Evolutionary conservation across 2,888 invertebrate species (phyloP), one percentile per base, ranked within the genome.

Genomic region (Drosophila meridiana): DNA sequence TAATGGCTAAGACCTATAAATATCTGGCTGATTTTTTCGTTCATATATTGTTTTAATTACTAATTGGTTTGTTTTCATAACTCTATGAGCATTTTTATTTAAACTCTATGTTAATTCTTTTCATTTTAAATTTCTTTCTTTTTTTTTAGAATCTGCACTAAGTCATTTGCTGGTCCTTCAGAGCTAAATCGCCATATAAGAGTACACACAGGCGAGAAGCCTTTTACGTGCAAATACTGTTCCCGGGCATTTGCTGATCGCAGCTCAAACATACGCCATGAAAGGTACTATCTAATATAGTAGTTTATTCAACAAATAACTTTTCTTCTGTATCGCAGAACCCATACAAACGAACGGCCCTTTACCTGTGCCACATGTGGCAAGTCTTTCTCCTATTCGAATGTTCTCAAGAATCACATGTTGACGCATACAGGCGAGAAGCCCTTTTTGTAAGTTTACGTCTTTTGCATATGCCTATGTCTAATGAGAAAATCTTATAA

Each of bases 181-280:
- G 92, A 93, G 64, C 81, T 92, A 0, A 87, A 92, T 58, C 91
- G 93, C 0, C 93, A 93, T 56, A 93, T 93, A 84, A 83, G 93
- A 53, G 92, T 92, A 1, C 93, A 93, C 53, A 93, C 93, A 0
- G 93, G 93, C 1, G 92, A 92, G 36, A 92, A 93, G 61, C 93
- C 93, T 0, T 93, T 92, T 62, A 85, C 82, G 3, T 93, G 93
- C 67, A 91, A 92, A 78, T 93, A 89, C 65, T 93, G 93, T 73
- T 91, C 91, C 14, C 87, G 93, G 30, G 91, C 89, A 20, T 93
- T 93, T 82, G 92, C 93, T 7, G 93, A 93, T 90, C 92, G 93
- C 40, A 93, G 93, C 45, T 93, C 93, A 20, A 92, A 93, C 53
- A 93, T 93, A 55, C 92, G 93, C 14, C 93, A 93, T 60, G 93